Percentiles rank a stretch among this genome's conserved stretches.
Evolutionary conservation across 2,888 invertebrate species (phyloP).

Genomic region (Agriopis marginaria): DNA sequence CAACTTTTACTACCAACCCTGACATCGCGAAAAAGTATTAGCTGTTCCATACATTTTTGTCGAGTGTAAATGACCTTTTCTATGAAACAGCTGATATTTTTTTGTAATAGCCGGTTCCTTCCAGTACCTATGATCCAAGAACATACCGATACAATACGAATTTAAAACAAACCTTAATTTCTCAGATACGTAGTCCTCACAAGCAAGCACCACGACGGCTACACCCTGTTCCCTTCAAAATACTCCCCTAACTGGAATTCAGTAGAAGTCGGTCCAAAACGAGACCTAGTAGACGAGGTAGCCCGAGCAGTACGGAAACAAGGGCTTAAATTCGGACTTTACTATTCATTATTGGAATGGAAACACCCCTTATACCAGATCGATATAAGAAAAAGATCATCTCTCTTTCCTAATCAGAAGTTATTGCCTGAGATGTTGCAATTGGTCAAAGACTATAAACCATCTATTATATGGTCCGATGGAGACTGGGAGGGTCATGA

Average conservation of each 20-base stretch:
- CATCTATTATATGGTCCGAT: constrained; percentile 96
- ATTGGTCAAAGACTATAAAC: constrained; percentile 88
- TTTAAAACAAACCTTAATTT: constrained; percentile 6
- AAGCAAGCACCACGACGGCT: constrained; percentile 96
- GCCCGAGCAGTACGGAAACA: constrained; percentile 88
- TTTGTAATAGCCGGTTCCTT: too few species aligned
- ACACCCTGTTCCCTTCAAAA: constrained; percentile 92
- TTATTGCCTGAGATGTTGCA: constrained; percentile 93
- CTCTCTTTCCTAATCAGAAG: constrained; percentile 89
- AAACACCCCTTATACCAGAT: constrained; percentile 92
- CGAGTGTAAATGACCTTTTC: too few species aligned
- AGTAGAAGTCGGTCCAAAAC: constrained; percentile 90
- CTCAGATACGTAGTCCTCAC: constrained; percentile 89
- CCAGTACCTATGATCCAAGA: too few species aligned
- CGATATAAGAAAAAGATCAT: constrained; percentile 89
- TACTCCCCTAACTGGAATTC: constrained; percentile 95
- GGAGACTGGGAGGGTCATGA: constrained; percentile 96
- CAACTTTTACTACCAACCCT: too few species aligned
- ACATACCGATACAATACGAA: not conserved
- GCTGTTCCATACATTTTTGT: too few species aligned
- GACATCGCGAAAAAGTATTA: too few species aligned
- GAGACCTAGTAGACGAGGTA: constrained; percentile 92
- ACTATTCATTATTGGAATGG: constrained; percentile 95
- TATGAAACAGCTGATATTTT: too few species aligned
- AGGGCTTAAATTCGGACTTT: constrained; percentile 92